Conservation (phyloP, 2,797 vertebrate genomes). For the Alectoris magna region DNA sequence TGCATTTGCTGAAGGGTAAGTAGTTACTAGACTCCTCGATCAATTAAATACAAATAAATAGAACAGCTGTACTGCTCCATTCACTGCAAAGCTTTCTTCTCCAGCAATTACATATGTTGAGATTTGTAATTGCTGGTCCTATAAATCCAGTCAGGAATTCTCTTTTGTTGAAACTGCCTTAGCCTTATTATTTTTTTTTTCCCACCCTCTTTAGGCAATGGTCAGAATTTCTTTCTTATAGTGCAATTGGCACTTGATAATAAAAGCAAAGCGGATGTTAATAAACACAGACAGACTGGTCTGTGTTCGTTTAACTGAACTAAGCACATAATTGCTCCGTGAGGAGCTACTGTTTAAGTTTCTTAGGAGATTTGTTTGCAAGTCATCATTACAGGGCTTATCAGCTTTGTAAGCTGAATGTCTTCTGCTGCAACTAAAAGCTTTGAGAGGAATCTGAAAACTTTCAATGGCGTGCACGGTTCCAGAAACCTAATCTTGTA, state of each 20-base stretch:
- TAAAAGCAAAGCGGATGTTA: background rate
- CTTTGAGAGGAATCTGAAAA: background rate
- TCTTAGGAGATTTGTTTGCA: background rate
- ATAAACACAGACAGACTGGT: background rate
- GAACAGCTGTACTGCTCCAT: background rate
- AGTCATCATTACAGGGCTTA: background rate
- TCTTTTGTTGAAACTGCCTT: background rate
- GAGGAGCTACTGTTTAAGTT: background rate
- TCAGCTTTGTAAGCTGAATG: background rate
- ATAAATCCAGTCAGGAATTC: background rate
- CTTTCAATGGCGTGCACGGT: background rate
- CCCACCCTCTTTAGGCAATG: background rate
- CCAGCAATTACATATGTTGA: fast-evolving
- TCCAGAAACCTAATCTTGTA: background rate
- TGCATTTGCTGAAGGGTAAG: background rate
- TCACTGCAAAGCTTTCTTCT: background rate
- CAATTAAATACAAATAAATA: background rate
- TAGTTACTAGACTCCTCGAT: background rate
- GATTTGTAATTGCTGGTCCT: background rate
- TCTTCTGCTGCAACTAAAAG: fast-evolving
- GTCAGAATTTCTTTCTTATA: background rate
- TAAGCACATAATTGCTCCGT: fast-evolving
- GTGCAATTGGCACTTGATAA: background rate
- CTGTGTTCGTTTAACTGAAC: background rate
- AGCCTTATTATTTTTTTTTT: background rate